Evolutionary conservation across 2,888 invertebrate species (phyloP), one percentile per base, ranked within the genome.

Genomic region (Liposcelis brunnea): DNA sequence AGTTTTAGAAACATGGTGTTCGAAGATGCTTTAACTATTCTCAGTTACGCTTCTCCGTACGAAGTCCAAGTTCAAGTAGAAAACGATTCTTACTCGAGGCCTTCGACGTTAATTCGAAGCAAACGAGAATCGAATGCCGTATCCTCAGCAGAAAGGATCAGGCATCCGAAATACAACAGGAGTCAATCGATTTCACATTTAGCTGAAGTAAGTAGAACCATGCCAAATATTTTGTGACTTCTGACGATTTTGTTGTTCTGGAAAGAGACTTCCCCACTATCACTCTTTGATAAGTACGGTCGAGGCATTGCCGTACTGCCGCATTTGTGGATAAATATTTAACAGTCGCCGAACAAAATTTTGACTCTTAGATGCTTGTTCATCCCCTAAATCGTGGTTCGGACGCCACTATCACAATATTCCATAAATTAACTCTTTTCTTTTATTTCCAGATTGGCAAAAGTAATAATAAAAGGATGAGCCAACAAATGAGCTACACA

Each of bases 31-130:
- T 68, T 90, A 44, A 82, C 85, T 2, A 85, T 93, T 50, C 66
- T 93, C 35, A 86, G 87, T 50, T 85, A 90, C 52, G 90, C 90
- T 5, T 89, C 89, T 33, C 90, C 91, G 0, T 91, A 91, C 58
- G 84, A 85, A 48, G 83, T 87, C 12, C 77, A 80, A 51, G 65
- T 90, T 49, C 81, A 82, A 57, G 73, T 87, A 26, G 74, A 78
- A 56, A 72, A 56, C 32, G 49, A 48, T 48, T n/a, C 49, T 10
- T 43, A 49, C 31, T 61, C 64, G 3, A 61, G 64, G 33, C 64
- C 65, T 2, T 56, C 64, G 10, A 62, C 65, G 2, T 54, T 64
- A n/a, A 51, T 64, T 45, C 62, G 65, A 48, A 51, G 55, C 45
- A 52, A 55, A 47, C 51, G 68, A 63, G 0, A 66, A 62, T 2